Base-by-base conservation (phyloP, 2,797 vertebrate species). In the Nannoperca obscura region DNA sequence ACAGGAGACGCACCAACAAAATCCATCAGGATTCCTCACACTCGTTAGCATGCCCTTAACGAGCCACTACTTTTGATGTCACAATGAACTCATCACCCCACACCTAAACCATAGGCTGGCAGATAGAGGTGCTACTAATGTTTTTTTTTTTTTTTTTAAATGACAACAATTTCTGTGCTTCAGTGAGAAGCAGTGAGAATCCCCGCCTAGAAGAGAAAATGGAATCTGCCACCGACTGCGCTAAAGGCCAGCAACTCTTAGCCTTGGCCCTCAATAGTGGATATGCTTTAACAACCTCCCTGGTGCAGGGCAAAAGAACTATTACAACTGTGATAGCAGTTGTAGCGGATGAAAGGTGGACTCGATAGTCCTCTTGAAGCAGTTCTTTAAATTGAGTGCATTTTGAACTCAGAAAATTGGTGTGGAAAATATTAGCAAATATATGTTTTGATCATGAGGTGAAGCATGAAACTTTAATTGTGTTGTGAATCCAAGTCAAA, bases 131-230 rank as follows among this genome's bases (percentile, higher is more conserved):
- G 65, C 70, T 36, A 54, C 72, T 74, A 84, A 87, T 89, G 86
- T 46, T 20, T 46, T 42, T 38, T 38, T 36, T 36, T 8, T 42
- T 17, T 44, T 44, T 15, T 84, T 82, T 87, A 86, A 88, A 91
- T 87, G 87, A 86, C 74, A 80, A 78, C 79, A 85, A 74, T 90
- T 82, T 73, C 65, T 81, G 58, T 40, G 62, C 70, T 83, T 78
- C 84, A 82, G 64, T 74, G 24, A 27, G 24, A 27, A 79, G 86
- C 86, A 87, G 90, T 90, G 81, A 83, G 88, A 86, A 64, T 88
- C 86, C 89, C 87, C 52, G 61, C 91, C 64, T 80, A 1, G 89
- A 74, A 78, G 75, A 72, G 87, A 80, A 93, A 93, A 91, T 93
- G 89, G 79, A 92, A 89, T 90, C 84, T 88, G 79, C 80, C 80